Evolutionary conservation across 2,113 vertebrate genomes (phyloP), one percentile per base, ranked within the genome.

Genomic region (Illadopsis cleaveri): DNA sequence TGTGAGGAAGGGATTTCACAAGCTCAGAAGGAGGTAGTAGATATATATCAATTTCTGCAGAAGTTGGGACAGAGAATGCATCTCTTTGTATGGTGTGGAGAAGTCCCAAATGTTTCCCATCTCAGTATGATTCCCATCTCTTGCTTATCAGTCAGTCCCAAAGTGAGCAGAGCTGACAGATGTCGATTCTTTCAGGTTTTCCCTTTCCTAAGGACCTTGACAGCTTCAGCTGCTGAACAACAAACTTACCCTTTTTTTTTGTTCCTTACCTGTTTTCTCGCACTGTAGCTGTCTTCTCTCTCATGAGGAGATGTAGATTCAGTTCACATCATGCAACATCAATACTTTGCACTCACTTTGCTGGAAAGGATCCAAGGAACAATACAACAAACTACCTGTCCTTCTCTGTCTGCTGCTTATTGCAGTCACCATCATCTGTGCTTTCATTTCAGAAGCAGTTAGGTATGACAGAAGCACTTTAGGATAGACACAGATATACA

Each of bases 81-180:
- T 73, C 50, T 72, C 38, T 84, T 89, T 8, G 0, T 35, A 17
- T 14, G 27, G 47, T 71, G 35, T 77, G 60, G 42, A 92, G 79
- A 66, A 90, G 45, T 18, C 89, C 35, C 71, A 86, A 35, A 71
- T 92, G 8, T 82, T 96, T 86, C 51, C 40, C 30, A 30, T 86
- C 33, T 89, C 64, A 37, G 12, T 78, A 27, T 72, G 81, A 62
- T n/a, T 50, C 72, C 86, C 54, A 62, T 77, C 60, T 70, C 79
- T 88, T 80, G 40, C 76, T 92, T 92, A 90, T 94, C 86, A 89
- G 50, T 86, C 92, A 77, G 33, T 90, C 76, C 68, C 64, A 62
- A 94, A 94, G 60, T 89, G 68, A 92, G 65, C 80, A 92, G 82
- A 93, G 86, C 82, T 96, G 95, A 90, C 72, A 90, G 38, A 70